Percentiles rank a stretch among this genome's conserved stretches.
These are phyloP conservation scores for Solenopsis fugax DNA, from an alignment of 1,140 invertebrate species.

Conservation along the genomic window DNA sequence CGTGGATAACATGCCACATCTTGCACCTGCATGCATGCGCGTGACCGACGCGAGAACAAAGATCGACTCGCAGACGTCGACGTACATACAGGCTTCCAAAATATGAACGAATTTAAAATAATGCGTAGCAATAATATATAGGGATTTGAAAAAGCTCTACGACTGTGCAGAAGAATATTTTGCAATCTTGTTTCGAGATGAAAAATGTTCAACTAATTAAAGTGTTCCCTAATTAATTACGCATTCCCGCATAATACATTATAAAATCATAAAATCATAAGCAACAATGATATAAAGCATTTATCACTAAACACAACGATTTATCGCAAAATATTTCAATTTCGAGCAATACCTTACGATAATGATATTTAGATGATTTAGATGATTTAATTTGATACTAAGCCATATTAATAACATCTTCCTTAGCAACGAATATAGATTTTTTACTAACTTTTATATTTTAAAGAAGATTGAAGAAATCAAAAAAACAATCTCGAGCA, in stretches of 20 bases:
- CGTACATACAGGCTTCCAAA: neutral
- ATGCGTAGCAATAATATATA: neutral
- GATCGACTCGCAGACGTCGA: conserved; percentile 69
- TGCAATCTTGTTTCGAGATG: neutral
- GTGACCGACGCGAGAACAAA: conserved; percentile 2
- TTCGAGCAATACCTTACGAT: neutral
- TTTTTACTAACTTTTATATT: neutral
- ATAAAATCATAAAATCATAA: neutral
- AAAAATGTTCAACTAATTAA: neutral
- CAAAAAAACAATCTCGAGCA: neutral
- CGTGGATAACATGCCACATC: conserved; percentile 60
- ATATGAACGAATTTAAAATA: neutral
- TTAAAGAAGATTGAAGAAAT: neutral
- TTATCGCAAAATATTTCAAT: neutral
- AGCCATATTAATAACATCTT: neutral
- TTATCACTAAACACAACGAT: neutral
- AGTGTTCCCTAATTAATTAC: neutral
- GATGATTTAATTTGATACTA: neutral
- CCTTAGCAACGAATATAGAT: neutral
- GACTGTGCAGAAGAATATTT: neutral
- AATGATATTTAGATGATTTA: neutral
- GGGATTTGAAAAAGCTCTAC: neutral
- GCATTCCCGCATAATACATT: neutral
- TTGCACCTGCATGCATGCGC: conserved; percentile 71
- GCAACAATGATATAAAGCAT: too few relatives aligned